Evolutionary conservation across 1,140 invertebrate genomes (phyloP).

Genomic region (Mercenaria mercenaria): DNA sequence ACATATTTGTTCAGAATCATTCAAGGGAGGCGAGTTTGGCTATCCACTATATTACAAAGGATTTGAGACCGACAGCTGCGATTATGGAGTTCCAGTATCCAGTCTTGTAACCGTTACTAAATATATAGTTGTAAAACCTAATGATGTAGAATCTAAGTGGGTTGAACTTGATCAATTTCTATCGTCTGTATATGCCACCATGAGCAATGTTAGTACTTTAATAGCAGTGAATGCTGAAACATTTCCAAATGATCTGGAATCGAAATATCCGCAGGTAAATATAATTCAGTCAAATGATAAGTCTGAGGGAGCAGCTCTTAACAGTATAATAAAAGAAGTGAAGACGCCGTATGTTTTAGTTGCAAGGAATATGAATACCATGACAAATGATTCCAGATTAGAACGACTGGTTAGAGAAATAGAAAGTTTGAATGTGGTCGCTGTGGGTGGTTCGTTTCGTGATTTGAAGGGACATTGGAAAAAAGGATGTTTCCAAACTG

Average conservation of each 20-base stretch:
- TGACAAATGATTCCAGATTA: slow-evolving; percentile 75
- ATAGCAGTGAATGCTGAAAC: background rate
- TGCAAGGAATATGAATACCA: slow-evolving; percentile 70
- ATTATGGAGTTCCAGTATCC: slow-evolving; percentile 23
- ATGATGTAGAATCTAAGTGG: background rate
- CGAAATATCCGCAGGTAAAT: background rate
- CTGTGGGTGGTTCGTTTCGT: slow-evolving; percentile 77
- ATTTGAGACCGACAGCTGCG: slow-evolving; percentile 65
- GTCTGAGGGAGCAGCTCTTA: slow-evolving; percentile 68
- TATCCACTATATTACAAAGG: slow-evolving; percentile 71
- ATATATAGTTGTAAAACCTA: background rate
- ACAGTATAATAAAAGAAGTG: slow-evolving; percentile 66
- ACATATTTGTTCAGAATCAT: slow-evolving; percentile 65
- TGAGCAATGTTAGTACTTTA: background rate
- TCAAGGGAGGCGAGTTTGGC: slow-evolving; percentile 59
- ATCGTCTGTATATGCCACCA: background rate
- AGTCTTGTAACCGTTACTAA: slow-evolving; percentile 53
- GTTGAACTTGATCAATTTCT: background rate
- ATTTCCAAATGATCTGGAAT: background rate
- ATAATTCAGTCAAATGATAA: background rate
- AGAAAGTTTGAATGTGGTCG: slow-evolving; percentile 63
- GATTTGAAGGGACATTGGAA: slow-evolving; percentile 80
- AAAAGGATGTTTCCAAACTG: slow-evolving; percentile 79
- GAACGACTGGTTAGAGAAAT: slow-evolving; percentile 80
- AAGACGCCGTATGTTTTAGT: slow-evolving; percentile 81